Conservation (phyloP, 2,888 invertebrate genomes). For the Drosophila austrosaltans region DNA sequence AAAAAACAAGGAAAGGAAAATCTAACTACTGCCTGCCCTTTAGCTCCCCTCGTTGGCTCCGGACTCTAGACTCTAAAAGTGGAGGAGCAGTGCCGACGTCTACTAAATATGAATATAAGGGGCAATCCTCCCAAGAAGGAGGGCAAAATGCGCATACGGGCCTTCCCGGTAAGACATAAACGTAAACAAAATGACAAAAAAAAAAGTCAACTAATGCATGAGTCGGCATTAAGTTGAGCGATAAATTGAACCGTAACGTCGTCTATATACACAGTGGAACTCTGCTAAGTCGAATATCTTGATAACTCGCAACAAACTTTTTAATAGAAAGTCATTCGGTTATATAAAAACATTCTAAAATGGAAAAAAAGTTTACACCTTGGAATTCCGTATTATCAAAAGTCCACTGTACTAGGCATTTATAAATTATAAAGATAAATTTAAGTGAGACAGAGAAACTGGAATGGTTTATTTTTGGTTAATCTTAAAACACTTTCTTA, state of each 20-base stretch:
- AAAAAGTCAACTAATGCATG: constrained; percentile 27
- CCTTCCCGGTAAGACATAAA: constrained; percentile 95
- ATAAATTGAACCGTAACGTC: not conserved
- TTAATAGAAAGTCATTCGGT: too few relatives aligned
- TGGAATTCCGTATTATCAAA: too few relatives aligned
- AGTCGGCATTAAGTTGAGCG: constrained; percentile 6
- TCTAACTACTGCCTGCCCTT: constrained; percentile 28
- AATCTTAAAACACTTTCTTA: too few relatives aligned
- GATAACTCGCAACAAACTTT: too few relatives aligned
- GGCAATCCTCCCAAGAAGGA: constrained; percentile 92
- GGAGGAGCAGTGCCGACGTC: constrained; percentile 80
- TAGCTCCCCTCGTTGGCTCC: constrained; percentile 41
- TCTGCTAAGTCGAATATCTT: too few relatives aligned
- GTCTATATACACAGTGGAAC: constrained; percentile 12
- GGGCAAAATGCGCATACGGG: constrained; percentile 98
- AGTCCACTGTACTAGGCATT: constrained; percentile 3
- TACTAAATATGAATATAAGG: constrained; percentile 81
- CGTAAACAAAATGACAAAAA: not conserved
- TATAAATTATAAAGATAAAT: constrained; percentile 2
- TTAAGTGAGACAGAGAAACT: not conserved
- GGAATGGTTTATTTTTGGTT: too few relatives aligned
- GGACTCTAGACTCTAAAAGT: constrained; percentile 65
- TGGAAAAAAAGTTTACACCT: too few relatives aligned
- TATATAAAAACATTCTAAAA: too few relatives aligned
- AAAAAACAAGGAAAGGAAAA: not conserved